Evolutionary conservation across 2,888 invertebrate genomes (phyloP).

Genomic region (Amiota communis): DNA sequence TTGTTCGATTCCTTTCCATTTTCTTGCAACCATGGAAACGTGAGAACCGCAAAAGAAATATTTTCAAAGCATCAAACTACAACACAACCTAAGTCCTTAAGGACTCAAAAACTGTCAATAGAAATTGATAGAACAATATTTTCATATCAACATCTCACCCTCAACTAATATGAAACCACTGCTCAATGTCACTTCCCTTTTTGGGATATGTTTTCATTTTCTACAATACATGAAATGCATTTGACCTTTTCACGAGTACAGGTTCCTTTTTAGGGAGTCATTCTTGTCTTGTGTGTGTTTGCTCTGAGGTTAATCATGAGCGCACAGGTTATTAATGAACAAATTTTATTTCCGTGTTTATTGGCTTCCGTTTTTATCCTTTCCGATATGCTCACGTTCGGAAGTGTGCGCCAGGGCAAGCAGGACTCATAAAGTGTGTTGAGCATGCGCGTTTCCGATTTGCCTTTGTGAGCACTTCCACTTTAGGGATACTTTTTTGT

Average conservation of each 20-base stretch:
- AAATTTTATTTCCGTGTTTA: constrained; percentile 24
- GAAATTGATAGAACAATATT: constrained; percentile 9
- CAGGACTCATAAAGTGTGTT: constrained; percentile 11
- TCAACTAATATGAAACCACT: constrained; percentile 1
- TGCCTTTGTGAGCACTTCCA: not conserved
- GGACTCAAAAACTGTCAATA: not conserved
- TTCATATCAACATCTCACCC: constrained; percentile 25
- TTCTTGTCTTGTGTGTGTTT: too few species aligned
- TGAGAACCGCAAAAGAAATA: not conserved
- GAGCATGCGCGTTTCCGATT: constrained; percentile 13
- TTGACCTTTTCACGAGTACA: constrained; percentile 15
- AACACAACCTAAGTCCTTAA: not conserved
- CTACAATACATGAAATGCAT: not conserved
- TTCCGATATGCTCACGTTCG: constrained; percentile 8
- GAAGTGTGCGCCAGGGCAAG: not conserved
- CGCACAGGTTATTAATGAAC: constrained; percentile 4
- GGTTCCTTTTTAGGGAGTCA: constrained; percentile 18
- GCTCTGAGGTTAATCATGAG: not conserved
- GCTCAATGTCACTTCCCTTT: constrained; percentile 5
- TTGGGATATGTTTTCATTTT: constrained; percentile 1
- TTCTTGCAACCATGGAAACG: constrained; percentile 1
- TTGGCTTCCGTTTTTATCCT: constrained; percentile 20
- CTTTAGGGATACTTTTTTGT: constrained; percentile 14
- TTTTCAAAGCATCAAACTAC: not conserved
- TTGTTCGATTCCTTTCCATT: not conserved